Evolutionary conservation across 2,797 vertebrate species (phyloP), one percentile per base, ranked within the genome.

Genomic region (Ibycter americanus): DNA sequence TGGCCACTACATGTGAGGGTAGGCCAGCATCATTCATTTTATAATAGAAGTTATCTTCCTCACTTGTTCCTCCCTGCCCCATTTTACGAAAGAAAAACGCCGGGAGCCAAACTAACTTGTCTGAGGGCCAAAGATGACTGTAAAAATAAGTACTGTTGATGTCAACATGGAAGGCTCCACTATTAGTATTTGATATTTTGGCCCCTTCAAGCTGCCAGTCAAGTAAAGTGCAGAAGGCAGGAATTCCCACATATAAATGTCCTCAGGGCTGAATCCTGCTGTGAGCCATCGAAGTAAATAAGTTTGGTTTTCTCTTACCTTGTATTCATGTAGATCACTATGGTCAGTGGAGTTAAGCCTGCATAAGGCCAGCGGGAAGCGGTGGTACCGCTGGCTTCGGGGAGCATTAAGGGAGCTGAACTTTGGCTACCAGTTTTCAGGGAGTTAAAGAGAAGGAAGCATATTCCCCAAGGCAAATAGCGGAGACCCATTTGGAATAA

Each of bases 401-500:
- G 79, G 70, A 70, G 38, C 2, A 0, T 9, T 22, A 11, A 32
- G 81, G 51, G 40, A 68, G 62, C 38, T 78, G 91, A 73, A 87
- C 46, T 70, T 88, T 67, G 87, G 56, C 70, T 55, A 13, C 40
- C 52, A 81, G 76, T 83, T 92, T 89, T 78, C 42, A 83, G 79
- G 66, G 93, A 87, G 90, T 94, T 93, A 86, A 93, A 71, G 56
- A 74, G 88, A 81, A 79, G 70, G 71, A 81, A 88, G 40, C 36
- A 3, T 5, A 52, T 81, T 96, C 87, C 87, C 85, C 40, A 58
- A 54, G 92, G 92, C 78, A 79, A 91, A 76, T 11, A 68, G 62
- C 47, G 54, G 72, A 93, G 89, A 76, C 76, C 89, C 61, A 44
- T 81, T 96, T 92, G 90, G 84, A 86, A 92, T 65, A 86, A 96